Conservation (phyloP, 2,888 invertebrate genomes). For the Cataglyphis rosenhaueri region DNA sequence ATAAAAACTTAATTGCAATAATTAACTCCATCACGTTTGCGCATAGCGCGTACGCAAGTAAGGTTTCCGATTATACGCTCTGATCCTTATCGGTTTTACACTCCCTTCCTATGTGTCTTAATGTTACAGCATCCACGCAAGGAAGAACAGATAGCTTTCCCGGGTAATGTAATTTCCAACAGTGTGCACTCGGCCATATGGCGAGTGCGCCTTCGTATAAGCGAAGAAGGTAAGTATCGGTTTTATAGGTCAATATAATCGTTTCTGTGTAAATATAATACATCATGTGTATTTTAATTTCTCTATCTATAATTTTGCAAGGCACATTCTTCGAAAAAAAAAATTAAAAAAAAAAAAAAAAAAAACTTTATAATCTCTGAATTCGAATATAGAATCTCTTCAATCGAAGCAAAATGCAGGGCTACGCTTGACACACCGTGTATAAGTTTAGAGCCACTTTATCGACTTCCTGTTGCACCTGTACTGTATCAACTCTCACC, state of each 20-base stretch:
- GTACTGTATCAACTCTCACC: constrained; percentile 69
- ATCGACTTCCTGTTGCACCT: constrained; percentile 82
- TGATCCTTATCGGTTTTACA: constrained; percentile 42
- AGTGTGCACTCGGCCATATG: not conserved
- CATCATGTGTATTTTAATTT: not conserved
- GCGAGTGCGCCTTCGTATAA: constrained; percentile 11
- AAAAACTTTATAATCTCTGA: not conserved
- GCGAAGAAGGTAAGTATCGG: not conserved
- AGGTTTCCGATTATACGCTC: constrained; percentile 23
- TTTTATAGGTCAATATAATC: constrained; percentile 39
- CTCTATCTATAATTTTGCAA: not conserved
- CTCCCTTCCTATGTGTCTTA: constrained; percentile 7
- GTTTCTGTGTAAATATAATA: not conserved
- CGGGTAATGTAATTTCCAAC: constrained; percentile 31
- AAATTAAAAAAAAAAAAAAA: not conserved
- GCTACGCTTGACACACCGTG: not conserved
- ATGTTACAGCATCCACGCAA: constrained; percentile 16
- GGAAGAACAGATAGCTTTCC: constrained; percentile 41
- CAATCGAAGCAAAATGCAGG: not conserved
- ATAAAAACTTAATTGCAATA: constrained; percentile 41
- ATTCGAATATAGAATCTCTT: constrained; percentile 13
- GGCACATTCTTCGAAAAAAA: not conserved
- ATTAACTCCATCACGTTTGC: constrained; percentile 14
- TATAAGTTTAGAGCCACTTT: constrained; percentile 24
- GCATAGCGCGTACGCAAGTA: constrained; percentile 6